Percentiles rank a stretch among this genome's conserved stretches.
phyloP scores from a whole-genome alignment of 2,113 vertebrate genomes.

The Eulemur macaco region DNA sequence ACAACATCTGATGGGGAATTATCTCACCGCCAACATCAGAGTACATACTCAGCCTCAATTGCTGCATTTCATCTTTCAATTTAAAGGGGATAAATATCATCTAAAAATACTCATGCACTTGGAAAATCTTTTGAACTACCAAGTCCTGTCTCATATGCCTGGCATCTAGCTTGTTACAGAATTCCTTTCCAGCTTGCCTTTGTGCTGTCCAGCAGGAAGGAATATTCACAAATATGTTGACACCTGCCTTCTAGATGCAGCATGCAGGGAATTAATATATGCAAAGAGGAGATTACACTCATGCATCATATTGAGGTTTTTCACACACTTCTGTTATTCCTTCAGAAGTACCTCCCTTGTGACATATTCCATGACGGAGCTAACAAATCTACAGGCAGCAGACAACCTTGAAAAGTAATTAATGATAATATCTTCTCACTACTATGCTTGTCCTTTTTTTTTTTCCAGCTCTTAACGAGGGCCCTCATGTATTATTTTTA shows the following conservation, averaged over 20 bases:
- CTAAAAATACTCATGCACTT: not conserved
- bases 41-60: not conserved
- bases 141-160: not conserved
- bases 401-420: slow-evolving; percentile 78
- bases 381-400: slow-evolving; percentile 70
- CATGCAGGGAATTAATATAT: slow-evolving; percentile 68
- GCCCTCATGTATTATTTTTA: slow-evolving; percentile 3
- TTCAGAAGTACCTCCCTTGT: slow-evolving; percentile 75
- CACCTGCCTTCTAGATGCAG: not conserved
- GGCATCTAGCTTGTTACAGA: not conserved
- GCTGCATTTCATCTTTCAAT: slow-evolving; percentile 20
- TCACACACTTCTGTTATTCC: slow-evolving; percentile 46
- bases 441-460: not conserved
- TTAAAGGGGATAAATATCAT: not conserved
- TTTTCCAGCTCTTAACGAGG: not conserved
- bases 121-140: not conserved
- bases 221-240: not conserved
- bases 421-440: slow-evolving; percentile 62
- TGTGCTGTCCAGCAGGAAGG: slow-evolving; percentile 33
- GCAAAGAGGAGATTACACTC: slow-evolving; percentile 72
- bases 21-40: not conserved
- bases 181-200: not conserved
- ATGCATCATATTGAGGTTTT: slow-evolving; percentile 69
- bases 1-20: not conserved
- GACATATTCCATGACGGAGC: slow-evolving; percentile 55